Conservation (phyloP, 2,797 vertebrate species). For the Hyperoplus immaculatus region DNA sequence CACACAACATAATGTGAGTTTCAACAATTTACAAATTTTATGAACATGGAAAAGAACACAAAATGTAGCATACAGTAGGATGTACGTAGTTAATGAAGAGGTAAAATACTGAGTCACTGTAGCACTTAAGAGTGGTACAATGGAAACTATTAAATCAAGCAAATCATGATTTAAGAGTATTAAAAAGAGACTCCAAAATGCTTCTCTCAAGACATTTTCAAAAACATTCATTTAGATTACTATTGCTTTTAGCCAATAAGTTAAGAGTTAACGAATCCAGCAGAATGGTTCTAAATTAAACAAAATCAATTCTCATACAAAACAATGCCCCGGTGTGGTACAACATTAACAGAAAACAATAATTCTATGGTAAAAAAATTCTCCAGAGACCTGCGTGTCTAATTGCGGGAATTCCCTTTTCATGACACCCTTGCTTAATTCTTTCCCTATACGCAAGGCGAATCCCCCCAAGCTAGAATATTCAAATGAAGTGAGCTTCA, state of each 20-base stretch:
- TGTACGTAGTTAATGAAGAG: constrained; percentile 75
- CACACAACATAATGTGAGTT: constrained; percentile 58
- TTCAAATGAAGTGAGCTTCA: constrained; percentile 91
- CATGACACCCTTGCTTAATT: constrained; percentile 69
- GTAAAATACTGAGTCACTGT: constrained; percentile 63
- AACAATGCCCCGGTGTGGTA: constrained; percentile 19
- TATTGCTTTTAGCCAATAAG: not conserved
- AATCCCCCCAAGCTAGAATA: constrained; percentile 89
- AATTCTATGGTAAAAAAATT: constrained; percentile 43
- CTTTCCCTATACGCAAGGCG: constrained; percentile 65
- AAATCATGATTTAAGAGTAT: not conserved
- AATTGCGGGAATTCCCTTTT: constrained; percentile 62
- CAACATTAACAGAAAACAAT: constrained; percentile 46
- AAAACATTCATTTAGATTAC: not conserved
- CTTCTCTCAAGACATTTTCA: not conserved
- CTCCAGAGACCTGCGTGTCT: constrained; percentile 57
- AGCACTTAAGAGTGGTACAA: constrained; percentile 53
- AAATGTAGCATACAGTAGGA: constrained; percentile 15
- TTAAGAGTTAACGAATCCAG: constrained; percentile 1
- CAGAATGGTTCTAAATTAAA: constrained; percentile 16
- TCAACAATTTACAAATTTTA: constrained; percentile 43
- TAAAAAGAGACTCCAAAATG: not conserved
- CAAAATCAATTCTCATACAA: constrained; percentile 11
- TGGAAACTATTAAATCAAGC: constrained; percentile 64
- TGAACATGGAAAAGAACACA: not conserved